Evolutionary conservation across 1,140 invertebrate species (phyloP), one percentile per base, ranked within the genome.

Genomic region (Phthorimaea operculella): DNA sequence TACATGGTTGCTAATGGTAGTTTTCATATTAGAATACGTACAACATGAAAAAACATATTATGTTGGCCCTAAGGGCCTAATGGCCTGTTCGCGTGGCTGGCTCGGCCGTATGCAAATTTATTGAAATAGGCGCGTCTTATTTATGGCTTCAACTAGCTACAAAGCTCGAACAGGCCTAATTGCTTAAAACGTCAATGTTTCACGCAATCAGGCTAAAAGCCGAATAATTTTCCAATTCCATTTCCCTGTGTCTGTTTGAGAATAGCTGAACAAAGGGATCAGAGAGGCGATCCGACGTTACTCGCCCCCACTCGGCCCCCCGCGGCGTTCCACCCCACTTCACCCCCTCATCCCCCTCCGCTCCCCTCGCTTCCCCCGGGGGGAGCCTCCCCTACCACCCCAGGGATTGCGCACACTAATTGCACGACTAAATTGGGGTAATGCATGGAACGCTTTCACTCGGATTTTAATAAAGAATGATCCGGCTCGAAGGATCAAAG

Each of bases 221-320:
- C 60, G 64, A 81, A 79, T 75, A 65, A 80, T 80, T 83, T 83
- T 81, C 75, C 71, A 82, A 83, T 79, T 74, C 75, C 79, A 84
- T 84, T 79, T 84, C 79, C 79, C 75, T 74, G 58, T 69, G 70
- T 69, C 73, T 51, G 63, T 57, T 63, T 72, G 70, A 64, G 79
- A 74, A 75, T 73, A 64, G 66, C 73, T 61, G 70, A 73, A 79
- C 74, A 77, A 76, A 72, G 68, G 67, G 68, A 68, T 63, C 57
- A 68, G 71, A 70, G 68, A 73, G 71, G 69, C 67, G 64, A 55
- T 60, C 67, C 62, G 58, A 51, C 65, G 62, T 69, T 50, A 57
- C 49, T 44, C 39, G 47, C 53, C 48, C 58, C 60, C 61, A 60
- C 47, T 39, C 39, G 33, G 42, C 57, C 57, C 62, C 62, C 62